Percentiles rank a stretch among this genome's conserved stretches.
Conservation (phyloP, 2,888 invertebrate genomes). For the Chrysotoxum bicinctum region DNA sequence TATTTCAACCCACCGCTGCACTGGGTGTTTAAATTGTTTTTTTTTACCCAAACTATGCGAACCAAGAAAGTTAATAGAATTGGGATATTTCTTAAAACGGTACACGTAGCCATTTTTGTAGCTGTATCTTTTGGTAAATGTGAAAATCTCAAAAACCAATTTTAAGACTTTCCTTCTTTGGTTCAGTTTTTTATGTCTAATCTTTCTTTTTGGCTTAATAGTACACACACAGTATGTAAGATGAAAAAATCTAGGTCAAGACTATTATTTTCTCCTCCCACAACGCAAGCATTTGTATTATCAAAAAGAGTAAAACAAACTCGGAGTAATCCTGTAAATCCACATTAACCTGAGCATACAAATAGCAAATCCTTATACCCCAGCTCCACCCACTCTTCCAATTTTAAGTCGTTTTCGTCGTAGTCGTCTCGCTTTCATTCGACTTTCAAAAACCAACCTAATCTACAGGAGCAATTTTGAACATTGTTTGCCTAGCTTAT, state of each 20-base stretch:
- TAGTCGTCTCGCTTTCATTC: not conserved
- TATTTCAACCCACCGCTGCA: conserved; percentile 30
- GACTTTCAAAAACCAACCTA: conserved; percentile 24
- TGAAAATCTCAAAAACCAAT: conserved; percentile 61
- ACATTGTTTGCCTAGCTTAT: conserved; percentile 68
- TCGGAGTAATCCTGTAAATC: conserved; percentile 70
- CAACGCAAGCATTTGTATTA: conserved; percentile 34
- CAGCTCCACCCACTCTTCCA: not conserved
- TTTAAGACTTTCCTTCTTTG: conserved; percentile 34
- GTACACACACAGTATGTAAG: conserved; percentile 4
- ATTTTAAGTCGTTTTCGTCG: not conserved
- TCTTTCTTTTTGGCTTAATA: conserved; percentile 26
- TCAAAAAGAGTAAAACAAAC: conserved; percentile 59
- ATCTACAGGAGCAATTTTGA: conserved; percentile 65
- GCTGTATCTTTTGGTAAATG: conserved; percentile 26
- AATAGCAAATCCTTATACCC: conserved; percentile 58
- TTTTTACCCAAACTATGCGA: conserved; percentile 6
- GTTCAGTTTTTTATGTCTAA: not conserved
- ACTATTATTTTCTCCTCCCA: conserved; percentile 38
- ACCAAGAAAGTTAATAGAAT: conserved; percentile 6
- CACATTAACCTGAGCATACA: conserved; percentile 71
- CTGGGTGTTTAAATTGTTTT: conserved; percentile 41
- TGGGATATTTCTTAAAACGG: not conserved
- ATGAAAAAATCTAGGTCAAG: conserved; percentile 61
- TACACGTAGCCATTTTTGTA: not conserved